Base-by-base conservation (phyloP, 2,113 vertebrate species). In the Gallinago paraguaiae region DNA sequence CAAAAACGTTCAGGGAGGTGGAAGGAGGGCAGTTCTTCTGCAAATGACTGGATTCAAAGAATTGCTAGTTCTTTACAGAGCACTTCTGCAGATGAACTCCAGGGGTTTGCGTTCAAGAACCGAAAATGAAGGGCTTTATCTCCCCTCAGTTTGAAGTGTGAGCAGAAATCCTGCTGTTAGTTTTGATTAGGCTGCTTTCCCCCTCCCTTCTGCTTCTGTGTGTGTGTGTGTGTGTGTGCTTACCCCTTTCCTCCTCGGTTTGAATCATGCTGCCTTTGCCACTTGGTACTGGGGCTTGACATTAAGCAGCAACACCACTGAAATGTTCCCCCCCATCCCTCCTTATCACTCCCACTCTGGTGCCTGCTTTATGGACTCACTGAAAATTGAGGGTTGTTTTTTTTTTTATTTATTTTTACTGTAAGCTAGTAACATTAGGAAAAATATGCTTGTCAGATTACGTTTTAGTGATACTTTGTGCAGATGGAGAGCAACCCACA, bases 131-230 rank as follows among this genome's bases (percentile, higher is more conserved):
- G 88, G 65, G 81, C 70, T 93, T 89, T 87, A 72, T 92, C 91
- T 92, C 64, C 61, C 82, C 83, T 82, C 6, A 2, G 91, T 91
- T 91, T 91, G 86, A 95, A 96, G 86, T 82, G 35, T 22, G 70
- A 91, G 84, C 89, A 95, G 94, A 87, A 97, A 89, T 89, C 93
- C 93, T 72, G 77, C 96, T 95, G 91, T 65, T 95, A 80, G 81
- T 92, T 93, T 95, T 92, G 91, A 93, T 96, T 92, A 95, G 69
- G 86, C 70, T 79, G 81, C 74, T 91, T 96, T 86, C 27, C 43
- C 56, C 50, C 77, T 85, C 77, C 84, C 53, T 83, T 67, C 64
- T 70, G 50, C 67, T 82, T 77, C 77, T 46, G 7, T 54, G 48
- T 41, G 37, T 63, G 53, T 39, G 39, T 39, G 39, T 39, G 39